These are phyloP conservation scores for Arion vulgaris DNA, from an alignment of 1,140 invertebrate species.

Conservation along the genomic window DNA sequence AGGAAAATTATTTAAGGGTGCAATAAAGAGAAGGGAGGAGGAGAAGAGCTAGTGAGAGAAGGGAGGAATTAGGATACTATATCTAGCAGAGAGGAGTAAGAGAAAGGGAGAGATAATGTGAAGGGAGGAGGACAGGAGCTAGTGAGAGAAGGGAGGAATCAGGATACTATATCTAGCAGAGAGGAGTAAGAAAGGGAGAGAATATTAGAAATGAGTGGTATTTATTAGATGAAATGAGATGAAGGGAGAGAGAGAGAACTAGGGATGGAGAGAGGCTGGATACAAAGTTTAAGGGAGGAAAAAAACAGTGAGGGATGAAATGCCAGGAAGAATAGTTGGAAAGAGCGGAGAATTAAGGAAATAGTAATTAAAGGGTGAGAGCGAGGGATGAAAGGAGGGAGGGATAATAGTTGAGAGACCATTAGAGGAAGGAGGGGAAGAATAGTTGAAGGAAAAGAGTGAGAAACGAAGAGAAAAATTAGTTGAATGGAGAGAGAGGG, in stretches of 20 bases:
- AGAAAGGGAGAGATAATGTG: too few species aligned
- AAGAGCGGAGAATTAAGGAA: background rate
- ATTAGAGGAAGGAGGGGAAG: background rate
- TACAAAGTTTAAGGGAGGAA: too few species aligned
- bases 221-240: too few species aligned
- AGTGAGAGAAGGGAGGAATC: background rate
- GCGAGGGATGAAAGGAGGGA: background rate
- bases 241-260: constrained; percentile 1
- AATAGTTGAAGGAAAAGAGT: background rate
- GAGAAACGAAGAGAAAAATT: background rate
- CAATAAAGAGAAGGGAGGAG: too few species aligned
- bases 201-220: too few species aligned
- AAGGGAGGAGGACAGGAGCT: too few species aligned
- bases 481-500: too few species aligned
- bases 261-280: background rate
- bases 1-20: too few species aligned
- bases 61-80: constrained; percentile 7
- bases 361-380: background rate
- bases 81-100: background rate
- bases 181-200: too few species aligned
- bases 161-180: too few species aligned
- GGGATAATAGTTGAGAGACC: background rate
- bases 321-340: background rate
- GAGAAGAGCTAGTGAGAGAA: too few species aligned
- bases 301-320: too few species aligned